Evolutionary conservation across 2,888 invertebrate genomes (phyloP), one percentile per base, ranked within the genome.

Genomic region (Thereva unica): DNA sequence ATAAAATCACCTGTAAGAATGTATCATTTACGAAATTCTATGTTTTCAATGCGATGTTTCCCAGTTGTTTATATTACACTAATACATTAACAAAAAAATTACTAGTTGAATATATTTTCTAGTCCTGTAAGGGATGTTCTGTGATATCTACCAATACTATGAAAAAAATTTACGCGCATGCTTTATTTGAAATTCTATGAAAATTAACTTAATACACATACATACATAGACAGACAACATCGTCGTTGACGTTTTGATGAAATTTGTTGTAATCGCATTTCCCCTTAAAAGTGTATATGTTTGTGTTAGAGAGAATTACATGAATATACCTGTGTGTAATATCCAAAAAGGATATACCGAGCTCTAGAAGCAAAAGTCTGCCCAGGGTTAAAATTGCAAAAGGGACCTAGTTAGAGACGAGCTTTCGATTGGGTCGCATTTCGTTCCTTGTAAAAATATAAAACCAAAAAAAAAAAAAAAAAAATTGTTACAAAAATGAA

Each of bases 321-420:
- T 44, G 64, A 56, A 67, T 41, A 23, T 42, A 63, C 59, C 59
- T 45, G 59, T 9, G 34, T 40, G n/a, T 34, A 59, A n/a, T 9
- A 38, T 47, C 6, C 44, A 57, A 12, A n/a, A 38, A 8, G 59
- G 40, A 59, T 47, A 40, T n/a, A n/a, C n/a, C 34, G 23, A 59
- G 45, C 59, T n/a, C n/a, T 38, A 49, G 47, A 9, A 47, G 49
- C 59, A 59, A 8, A 54, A 68, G 64, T 54, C 66, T 70, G 67
- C 70, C 70, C 70, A 70, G 70, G 70, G 70, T 67, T 67, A 66
- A 66, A 56, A 55, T 63, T 59, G 56, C 57, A 66, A 49, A 57
- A 67, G 66, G 67, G 45, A 64, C 67, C 70, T 64, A 70, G 70
- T 70, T 70, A 59, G 67, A 70, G 70, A 66, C 67, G 66, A 69